Base-by-base conservation (phyloP, 2,797 vertebrate genomes). In the Atherinosoma microstoma region DNA sequence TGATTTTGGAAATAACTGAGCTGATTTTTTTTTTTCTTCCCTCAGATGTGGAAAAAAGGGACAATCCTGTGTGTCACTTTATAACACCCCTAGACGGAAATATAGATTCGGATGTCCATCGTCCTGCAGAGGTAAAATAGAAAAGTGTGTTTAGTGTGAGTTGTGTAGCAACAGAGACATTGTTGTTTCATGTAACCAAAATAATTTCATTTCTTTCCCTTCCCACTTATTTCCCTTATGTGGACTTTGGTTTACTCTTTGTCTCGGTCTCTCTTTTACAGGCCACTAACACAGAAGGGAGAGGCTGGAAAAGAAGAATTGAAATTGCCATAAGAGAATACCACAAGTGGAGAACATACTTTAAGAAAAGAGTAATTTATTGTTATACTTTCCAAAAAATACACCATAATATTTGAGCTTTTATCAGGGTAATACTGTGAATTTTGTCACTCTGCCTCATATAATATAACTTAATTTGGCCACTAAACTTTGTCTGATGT, bases 261-360 rank as follows among this genome's bases (percentile, higher is more conserved):
- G 0, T 79, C 27, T 64, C 45, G 70, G 15, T 9, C 10, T 36
- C n/a, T 76, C 51, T 80, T 79, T 38, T 64, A 1, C 80, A 99
- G 98, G 96, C 94, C 64, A 93, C 95, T 77, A 94, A 95, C 74
- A 96, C 96, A 0, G 98, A 99, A 76, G 97, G 96, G 45, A 97
- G 96, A 65, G 97, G 96, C 86, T 99, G 97, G 97, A 99, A 97
- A 81, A 95, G 96, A 84, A 96, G 97, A 87, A 99, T 99, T 72
- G 97, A 99, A 94, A 96, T 99, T 1, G 97, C 98, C 71, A 96
- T 99, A 70, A 93, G 96, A 85, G 98, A 99, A 75, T 99, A 99
- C 85, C 98, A 99, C 93, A 99, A 99, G 90, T 99, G 98, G 98
- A 97, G 98, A 84, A 97, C 98, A 0, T 99, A 99, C 92, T 99